These are phyloP conservation scores for Muricea muricata DNA, from an alignment of 92 coral and sea anemone genomes.

Conservation along the genomic window DNA sequence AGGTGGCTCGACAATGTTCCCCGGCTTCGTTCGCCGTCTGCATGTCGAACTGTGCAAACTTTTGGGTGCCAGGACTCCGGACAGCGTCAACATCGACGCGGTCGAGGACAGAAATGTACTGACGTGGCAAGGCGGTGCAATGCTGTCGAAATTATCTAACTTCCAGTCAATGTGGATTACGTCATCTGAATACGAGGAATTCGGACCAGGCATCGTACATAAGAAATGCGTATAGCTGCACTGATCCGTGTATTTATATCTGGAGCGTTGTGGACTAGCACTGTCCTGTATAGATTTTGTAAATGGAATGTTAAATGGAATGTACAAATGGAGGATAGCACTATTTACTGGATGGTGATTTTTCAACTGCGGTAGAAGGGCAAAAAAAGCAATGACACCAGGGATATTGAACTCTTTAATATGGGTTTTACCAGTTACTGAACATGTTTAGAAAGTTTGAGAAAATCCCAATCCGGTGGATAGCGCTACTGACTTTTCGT, in stretches of 20 bases:
- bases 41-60: slow-evolving; percentile 79
- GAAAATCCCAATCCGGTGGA: no score
- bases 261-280: background rate
- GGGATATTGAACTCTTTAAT: no score
- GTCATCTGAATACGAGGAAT: slow-evolving; percentile 84
- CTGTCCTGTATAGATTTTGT: background rate
- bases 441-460: no score
- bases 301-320: no score
- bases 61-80: slow-evolving; percentile 75
- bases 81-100: slow-evolving; percentile 76
- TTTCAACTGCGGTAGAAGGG: no score
- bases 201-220: slow-evolving; percentile 93
- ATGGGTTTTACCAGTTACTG: no score
- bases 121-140: slow-evolving; percentile 93
- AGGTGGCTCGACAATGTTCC: slow-evolving; percentile 95
- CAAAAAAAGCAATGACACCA: no score
- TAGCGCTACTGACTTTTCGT: no score
- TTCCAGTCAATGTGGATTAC: slow-evolving; percentile 93
- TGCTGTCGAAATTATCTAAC: slow-evolving; percentile 81
- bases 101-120: slow-evolving; percentile 83
- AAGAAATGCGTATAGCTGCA: slow-evolving; percentile 78
- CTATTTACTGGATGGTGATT: no score
- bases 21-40: slow-evolving; percentile 83
- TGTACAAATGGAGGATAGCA: no score
- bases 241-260: background rate